These are phyloP conservation scores for Bicyclus anynana DNA, from an alignment of 1,140 invertebrate genomes.

Conservation along the genomic window DNA sequence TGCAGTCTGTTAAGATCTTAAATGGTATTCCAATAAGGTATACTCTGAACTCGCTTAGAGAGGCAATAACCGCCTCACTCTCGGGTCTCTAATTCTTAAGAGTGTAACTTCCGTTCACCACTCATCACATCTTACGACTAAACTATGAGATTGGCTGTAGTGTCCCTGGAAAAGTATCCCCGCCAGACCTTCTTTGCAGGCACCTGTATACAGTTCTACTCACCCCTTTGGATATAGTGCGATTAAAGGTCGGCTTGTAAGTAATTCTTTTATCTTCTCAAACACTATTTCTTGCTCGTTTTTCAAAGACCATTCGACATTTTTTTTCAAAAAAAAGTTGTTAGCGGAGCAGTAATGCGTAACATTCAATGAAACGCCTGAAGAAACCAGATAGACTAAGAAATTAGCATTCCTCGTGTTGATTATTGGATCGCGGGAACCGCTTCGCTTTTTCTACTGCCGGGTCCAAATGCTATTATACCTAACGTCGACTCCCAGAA, in stretches of 20 bases:
- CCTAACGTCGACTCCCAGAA: slow-evolving; percentile 5
- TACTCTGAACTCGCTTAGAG: slow-evolving; percentile 14
- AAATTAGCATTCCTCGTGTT: slow-evolving; percentile 15
- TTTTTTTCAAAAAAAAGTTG: slow-evolving; percentile 16
- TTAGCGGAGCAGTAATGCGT: slow-evolving; percentile 16
- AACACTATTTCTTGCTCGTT: slow-evolving; percentile 9
- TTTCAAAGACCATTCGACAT: slow-evolving; percentile 13
- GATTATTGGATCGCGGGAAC: slow-evolving; percentile 12
- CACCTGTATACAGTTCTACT: slow-evolving; percentile 41
- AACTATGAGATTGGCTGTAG: slow-evolving; percentile 12
- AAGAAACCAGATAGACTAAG: slow-evolving; percentile 19
- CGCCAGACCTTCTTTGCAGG: slow-evolving; percentile 17
- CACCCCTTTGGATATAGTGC: slow-evolving; percentile 30
- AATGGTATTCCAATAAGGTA: slow-evolving; percentile 20
- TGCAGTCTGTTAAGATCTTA: slow-evolving; percentile 19
- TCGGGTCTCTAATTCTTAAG: slow-evolving; percentile 17
- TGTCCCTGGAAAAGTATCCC: background rate
- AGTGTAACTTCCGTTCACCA: slow-evolving; percentile 16
- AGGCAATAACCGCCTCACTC: slow-evolving; percentile 8
- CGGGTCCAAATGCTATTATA: background rate
- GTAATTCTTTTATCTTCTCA: background rate
- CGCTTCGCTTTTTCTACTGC: background rate
- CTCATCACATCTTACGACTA: slow-evolving; percentile 13
- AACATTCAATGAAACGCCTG: slow-evolving; percentile 19
- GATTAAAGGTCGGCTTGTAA: slow-evolving; percentile 22